These are phyloP conservation scores for Holacanthus passer DNA, from an alignment of 2,113 vertebrate species.

Conservation along the genomic window DNA sequence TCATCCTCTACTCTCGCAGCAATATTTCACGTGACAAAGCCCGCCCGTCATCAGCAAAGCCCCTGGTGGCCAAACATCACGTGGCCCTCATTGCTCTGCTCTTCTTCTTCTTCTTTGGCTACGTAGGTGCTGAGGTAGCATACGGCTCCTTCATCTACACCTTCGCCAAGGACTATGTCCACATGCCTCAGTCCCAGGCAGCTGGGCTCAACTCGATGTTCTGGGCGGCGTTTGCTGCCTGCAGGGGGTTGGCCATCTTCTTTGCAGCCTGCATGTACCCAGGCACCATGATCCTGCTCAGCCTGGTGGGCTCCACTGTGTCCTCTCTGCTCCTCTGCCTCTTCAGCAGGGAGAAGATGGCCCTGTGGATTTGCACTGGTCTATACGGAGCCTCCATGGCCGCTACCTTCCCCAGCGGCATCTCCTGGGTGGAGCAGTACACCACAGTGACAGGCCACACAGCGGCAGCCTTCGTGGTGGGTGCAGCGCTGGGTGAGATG, in stretches of 20 bases:
- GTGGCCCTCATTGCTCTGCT: constrained; percentile 85
- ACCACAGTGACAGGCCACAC: constrained; percentile 87
- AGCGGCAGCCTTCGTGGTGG: constrained; percentile 88
- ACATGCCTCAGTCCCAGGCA: constrained; percentile 83
- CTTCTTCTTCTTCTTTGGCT: constrained; percentile 92
- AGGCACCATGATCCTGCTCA: constrained; percentile 90
- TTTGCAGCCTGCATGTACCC: constrained; percentile 88
- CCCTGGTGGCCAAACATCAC: constrained; percentile 85
- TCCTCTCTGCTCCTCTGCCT: constrained; percentile 87
- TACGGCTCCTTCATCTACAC: constrained; percentile 94
- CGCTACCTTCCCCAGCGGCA: constrained; percentile 92
- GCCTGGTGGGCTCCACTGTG: constrained; percentile 84
- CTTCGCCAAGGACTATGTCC: constrained; percentile 83
- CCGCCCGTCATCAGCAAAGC: constrained; percentile 62
- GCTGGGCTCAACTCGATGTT: constrained; percentile 92
- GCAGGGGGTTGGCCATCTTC: constrained; percentile 89
- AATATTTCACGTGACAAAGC: constrained; percentile 64
- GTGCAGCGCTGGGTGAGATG: constrained; percentile 94
- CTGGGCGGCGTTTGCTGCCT: constrained; percentile 90
- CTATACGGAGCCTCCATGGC: constrained; percentile 94
- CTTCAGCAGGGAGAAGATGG: constrained; percentile 71
- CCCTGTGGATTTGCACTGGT: constrained; percentile 86
- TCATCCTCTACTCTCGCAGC: constrained; percentile 83
- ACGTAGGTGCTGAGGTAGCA: constrained; percentile 93
- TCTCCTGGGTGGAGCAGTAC: constrained; percentile 97